Base-by-base conservation (phyloP, 2,797 vertebrate species). In the Manis pentadactyla region DNA sequence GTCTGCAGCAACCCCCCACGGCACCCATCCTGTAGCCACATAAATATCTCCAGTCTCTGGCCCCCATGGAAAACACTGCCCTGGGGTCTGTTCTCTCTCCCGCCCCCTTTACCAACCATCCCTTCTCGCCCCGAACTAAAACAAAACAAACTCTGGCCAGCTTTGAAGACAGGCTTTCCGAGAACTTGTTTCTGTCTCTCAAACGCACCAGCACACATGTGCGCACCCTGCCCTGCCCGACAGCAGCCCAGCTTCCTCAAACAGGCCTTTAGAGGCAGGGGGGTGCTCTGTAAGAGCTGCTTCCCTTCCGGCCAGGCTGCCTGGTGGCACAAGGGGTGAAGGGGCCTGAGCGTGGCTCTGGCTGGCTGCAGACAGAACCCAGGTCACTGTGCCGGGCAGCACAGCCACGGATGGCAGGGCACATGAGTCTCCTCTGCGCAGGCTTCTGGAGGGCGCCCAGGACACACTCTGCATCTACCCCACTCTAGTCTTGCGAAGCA, bases 401-500 rank as follows among this genome's bases (percentile, higher is more conserved):
- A 31, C 1, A 69, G 83, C 6, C 19, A n/a, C 7, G 3, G 31
- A 31, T 15, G 57, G 42, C 29, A 23, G 15, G 78, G 34, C 7
- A 5, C 31, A 23, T 64, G 0, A 0, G 23, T 88, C 53, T 90
- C 84, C 95, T 95, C 81, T 7, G 5, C 17, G 49, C 42, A 87
- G 87, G 74, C 57, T 88, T 59, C 84, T n/a, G 61, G 57, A 61
- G 34, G 86, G 66, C 89, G 59, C 37, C 61, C 29, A 61, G 89
- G 90, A 64, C 18, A 92, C n/a, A 23, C 73, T 23, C 49, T 12
- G 42, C 73, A 46, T 46, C 46, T 46, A 46, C 46, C 27, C 79
- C 49, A 86, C 93, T 88, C 98, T 98, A 99, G 98, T 98, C 97
- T 97, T 86, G 95, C 98, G 89, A 93, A 88, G 88, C 98, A 99